phyloP scores from a whole-genome alignment of 2,888 invertebrate species.

The Esperia sulphurella region DNA sequence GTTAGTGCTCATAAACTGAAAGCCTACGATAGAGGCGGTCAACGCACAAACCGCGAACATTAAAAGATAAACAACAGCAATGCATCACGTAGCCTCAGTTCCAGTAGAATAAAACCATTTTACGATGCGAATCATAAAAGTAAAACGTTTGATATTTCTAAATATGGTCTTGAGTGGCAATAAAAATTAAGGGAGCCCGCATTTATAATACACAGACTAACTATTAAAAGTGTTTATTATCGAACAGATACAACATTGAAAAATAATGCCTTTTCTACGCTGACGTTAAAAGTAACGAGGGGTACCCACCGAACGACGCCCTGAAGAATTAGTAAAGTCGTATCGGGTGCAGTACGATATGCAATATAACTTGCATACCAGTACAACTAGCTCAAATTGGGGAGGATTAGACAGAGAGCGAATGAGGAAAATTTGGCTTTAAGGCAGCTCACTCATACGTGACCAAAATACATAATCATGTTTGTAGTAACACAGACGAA shows the following conservation, averaged over 20 bases:
- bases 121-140: slow-evolving; percentile 25
- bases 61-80: slow-evolving; percentile 11
- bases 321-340: neutral
- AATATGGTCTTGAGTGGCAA: slow-evolving; percentile 22
- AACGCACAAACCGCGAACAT: slow-evolving; percentile 13
- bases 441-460: slow-evolving; percentile 17
- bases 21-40: slow-evolving; percentile 10
- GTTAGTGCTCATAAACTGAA: slow-evolving; percentile 22
- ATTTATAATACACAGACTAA: slow-evolving; percentile 9
- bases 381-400: slow-evolving; percentile 20
- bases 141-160: slow-evolving; percentile 22
- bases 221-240: neutral
- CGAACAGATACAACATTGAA: neutral
- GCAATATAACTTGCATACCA: slow-evolving; percentile 12
- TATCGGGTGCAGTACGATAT: slow-evolving; percentile 4
- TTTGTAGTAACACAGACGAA: slow-evolving; percentile 18
- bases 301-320: neutral
- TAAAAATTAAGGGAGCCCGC: slow-evolving; percentile 15
- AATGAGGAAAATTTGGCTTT: slow-evolving; percentile 40
- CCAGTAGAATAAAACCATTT: slow-evolving; percentile 17
- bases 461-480: slow-evolving; percentile 23
- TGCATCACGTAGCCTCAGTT: slow-evolving; percentile 11
- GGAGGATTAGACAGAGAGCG: slow-evolving; percentile 41
- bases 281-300: neutral
- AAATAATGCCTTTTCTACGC: neutral